These are phyloP conservation scores for Microvelia longipes DNA, from an alignment of 1,140 invertebrate species.

Conservation along the genomic window DNA sequence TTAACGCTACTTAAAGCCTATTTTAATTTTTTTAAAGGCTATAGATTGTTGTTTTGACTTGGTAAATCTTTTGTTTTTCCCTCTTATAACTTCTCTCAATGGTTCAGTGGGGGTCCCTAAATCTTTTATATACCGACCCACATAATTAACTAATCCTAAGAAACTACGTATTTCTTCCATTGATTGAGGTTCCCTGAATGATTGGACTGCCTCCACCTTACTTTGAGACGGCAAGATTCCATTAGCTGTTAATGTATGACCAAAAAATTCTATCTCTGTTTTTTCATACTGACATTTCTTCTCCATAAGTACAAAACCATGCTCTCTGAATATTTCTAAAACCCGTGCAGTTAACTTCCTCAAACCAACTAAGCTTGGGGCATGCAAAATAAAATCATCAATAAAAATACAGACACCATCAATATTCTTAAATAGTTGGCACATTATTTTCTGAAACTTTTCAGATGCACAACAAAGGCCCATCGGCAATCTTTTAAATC, in stretches of 20 bases:
- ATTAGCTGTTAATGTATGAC: neutral
- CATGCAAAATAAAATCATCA: neutral
- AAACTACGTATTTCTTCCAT: neutral
- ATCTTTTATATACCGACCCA: neutral
- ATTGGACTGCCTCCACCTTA: neutral
- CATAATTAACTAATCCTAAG: neutral
- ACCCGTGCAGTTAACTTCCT: neutral
- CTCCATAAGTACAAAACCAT: neutral
- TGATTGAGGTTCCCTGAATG: neutral
- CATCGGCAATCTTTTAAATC: neutral
- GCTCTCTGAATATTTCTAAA: neutral
- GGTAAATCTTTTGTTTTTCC: neutral
- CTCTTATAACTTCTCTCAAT: neutral
- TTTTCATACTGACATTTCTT: neutral
- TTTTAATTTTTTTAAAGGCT: neutral
- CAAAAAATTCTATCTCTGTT: neutral
- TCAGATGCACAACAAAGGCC: neutral
- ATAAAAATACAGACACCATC: neutral
- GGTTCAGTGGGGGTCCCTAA: neutral
- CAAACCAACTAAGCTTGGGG: neutral
- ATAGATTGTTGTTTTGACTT: neutral
- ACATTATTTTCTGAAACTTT: neutral
- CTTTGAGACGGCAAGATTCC: neutral
- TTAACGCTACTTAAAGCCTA: neutral
- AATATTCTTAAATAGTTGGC: neutral